Conservation (phyloP, 2,113 vertebrate species). For the Tachycineta bicolor region DNA sequence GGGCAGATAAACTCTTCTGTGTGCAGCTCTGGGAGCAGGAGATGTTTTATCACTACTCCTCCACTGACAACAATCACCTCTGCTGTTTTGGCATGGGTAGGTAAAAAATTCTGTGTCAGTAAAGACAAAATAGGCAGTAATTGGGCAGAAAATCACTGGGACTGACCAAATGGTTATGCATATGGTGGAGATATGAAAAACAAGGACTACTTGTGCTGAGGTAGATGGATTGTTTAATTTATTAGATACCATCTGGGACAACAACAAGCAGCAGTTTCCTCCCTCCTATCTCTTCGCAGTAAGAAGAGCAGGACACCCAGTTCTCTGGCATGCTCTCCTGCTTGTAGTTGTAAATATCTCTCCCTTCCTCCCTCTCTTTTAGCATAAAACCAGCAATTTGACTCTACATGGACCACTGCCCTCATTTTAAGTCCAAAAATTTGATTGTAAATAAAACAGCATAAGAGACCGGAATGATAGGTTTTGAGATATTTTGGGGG, state of each 20-base stretch:
- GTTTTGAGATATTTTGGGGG: background rate
- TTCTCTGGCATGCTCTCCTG: background rate
- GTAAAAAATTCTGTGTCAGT: background rate
- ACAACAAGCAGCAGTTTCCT: background rate
- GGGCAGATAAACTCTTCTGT: background rate
- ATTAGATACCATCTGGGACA: background rate
- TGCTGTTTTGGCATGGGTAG: background rate
- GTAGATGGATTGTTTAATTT: background rate
- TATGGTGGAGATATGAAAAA: background rate
- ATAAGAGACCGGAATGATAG: background rate
- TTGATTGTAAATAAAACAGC: background rate
- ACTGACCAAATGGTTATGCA: background rate
- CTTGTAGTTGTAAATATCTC: background rate
- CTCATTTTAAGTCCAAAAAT: background rate
- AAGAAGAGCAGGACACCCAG: background rate
- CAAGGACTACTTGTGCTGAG: background rate
- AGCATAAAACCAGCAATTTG: background rate
- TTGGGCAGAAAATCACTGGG: background rate
- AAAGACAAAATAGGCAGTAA: background rate
- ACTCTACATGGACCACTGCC: accelerated
- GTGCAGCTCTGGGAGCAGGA: background rate
- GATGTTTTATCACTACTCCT: background rate
- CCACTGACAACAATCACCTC: background rate
- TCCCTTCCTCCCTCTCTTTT: background rate
- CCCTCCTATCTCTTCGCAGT: background rate